Percentiles rank a stretch among this genome's conserved stretches.
These are phyloP conservation scores for Megaleporinus macrocephalus DNA, from an alignment of 2,113 vertebrate genomes.

Conservation along the genomic window DNA sequence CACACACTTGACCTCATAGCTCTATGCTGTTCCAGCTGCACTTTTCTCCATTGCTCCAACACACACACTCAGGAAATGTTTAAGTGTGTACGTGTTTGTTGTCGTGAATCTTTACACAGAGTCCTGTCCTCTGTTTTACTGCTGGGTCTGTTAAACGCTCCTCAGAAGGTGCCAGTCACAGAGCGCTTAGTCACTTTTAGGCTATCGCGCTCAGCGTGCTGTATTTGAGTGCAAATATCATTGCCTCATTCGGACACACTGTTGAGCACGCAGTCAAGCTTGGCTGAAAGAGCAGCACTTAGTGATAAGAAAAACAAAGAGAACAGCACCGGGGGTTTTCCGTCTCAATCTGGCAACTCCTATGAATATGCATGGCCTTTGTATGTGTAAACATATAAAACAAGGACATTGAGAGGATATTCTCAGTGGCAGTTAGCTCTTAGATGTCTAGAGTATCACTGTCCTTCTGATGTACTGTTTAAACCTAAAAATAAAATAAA, in stretches of 20 bases:
- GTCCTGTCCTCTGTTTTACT: neutral
- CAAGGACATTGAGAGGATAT: neutral
- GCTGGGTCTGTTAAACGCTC: neutral
- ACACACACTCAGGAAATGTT: conserved; percentile 10
- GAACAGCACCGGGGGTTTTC: neutral
- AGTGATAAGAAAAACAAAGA: conserved; percentile 14
- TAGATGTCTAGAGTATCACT: too few relatives aligned
- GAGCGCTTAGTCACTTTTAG: neutral
- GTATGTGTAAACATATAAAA: neutral
- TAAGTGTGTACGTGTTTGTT: neutral
- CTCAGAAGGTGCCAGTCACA: neutral
- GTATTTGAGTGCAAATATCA: conserved; percentile 10
- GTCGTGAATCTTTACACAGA: neutral
- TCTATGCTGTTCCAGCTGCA: conserved; percentile 12
- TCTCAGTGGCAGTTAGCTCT: neutral
- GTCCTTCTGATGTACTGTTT: too few relatives aligned
- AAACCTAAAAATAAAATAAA: too few relatives aligned
- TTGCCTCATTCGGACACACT: neutral
- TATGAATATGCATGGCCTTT: neutral
- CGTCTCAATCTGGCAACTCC: neutral
- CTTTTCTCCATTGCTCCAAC: neutral
- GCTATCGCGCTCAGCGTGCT: neutral
- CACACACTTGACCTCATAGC: conserved; percentile 39
- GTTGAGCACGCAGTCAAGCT: conserved; percentile 20
- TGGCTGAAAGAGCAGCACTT: conserved; percentile 15